Base-by-base conservation (phyloP, 1,140 invertebrate species). In the Pomphorhynchus laevis region DNA sequence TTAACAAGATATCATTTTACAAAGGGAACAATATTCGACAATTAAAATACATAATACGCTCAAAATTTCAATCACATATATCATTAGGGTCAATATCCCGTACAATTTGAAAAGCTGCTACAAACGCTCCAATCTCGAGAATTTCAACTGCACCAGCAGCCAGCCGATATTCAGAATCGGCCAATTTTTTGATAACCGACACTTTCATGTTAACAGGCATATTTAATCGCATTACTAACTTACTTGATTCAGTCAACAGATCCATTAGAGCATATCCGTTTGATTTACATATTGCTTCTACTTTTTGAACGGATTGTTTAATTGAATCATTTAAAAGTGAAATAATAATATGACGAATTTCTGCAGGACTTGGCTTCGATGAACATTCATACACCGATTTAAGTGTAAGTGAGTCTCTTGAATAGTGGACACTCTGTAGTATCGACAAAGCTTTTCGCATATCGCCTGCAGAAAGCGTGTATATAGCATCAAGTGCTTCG, bases 361-460 rank as follows among this genome's bases (percentile, higher is more conserved):
- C 82, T 25, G 66, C 62, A 42, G 71, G 68, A 21, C 79, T 56
- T 6, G 86, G 86, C 61, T 93, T n/a, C n/a, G n/a, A n/a, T n/a
- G n/a, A n/a, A n/a, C n/a, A n/a, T n/a, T n/a, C n/a, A n/a, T n/a
- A n/a, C n/a, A n/a, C n/a, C n/a, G n/a, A n/a, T n/a, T n/a, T n/a
- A 33, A 56, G 46, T 8, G 48, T 33, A 21, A 20, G 36, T 17
- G 25, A 37, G 17, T 18, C 20, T 37, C 38, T 22, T 3, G 46
- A 16, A 32, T 1, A 6, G 25, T n/a, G 22, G 25, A 20, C 22
- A 55, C 55, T 53, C 54, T 65, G 64, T 20, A 95, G 60, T 38
- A 91, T 73, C 60, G 95, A 95, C 3, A 98, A 52, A 9, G 86
- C 74, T 58, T 74, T 77, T 49, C 89, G 65, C 89, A 98, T 95